Evolutionary conservation across 2,888 invertebrate species (phyloP).

Genomic region (Drosophila diplacantha): DNA sequence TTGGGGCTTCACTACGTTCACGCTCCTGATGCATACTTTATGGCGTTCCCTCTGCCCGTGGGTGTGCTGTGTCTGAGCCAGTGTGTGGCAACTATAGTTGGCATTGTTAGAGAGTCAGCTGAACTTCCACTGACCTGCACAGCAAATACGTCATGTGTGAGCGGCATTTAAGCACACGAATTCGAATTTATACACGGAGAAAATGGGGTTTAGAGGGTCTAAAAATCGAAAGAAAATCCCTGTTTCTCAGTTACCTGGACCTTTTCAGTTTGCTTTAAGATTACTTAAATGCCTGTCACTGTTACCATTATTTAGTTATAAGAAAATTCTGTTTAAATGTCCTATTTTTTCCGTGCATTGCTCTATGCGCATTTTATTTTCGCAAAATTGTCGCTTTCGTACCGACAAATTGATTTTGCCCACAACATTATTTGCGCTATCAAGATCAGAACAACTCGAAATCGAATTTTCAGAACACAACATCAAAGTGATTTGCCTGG

Average conservation of each 20-base stretch:
- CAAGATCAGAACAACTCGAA: constrained; percentile 14
- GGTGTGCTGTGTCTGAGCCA: constrained; percentile 6
- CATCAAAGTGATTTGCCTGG: constrained; percentile 44
- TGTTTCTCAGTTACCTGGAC: neutral
- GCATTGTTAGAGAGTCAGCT: constrained; percentile 30
- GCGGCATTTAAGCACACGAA: constrained; percentile 15
- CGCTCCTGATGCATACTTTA: constrained; percentile 64
- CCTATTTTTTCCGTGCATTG: neutral
- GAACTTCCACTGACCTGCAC: constrained; percentile 36
- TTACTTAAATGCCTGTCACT: too few relatives aligned
- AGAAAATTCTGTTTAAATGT: too few relatives aligned
- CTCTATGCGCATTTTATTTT: constrained; percentile 4
- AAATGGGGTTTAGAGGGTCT: fast-evolving
- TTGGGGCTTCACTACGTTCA: constrained; percentile 42
- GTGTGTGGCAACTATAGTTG: constrained; percentile 29
- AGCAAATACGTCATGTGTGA: constrained; percentile 29
- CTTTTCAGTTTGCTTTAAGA: too few relatives aligned
- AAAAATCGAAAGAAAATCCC: neutral
- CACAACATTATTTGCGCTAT: constrained; percentile 29
- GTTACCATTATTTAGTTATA: too few relatives aligned
- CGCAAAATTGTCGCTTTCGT: constrained; percentile 13
- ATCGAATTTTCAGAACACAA: constrained; percentile 21
- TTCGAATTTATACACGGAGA: constrained; percentile 8
- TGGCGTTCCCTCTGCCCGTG: constrained; percentile 17
- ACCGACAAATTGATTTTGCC: constrained; percentile 26